Evolutionary conservation across 53 echinoderm and acorn worm species (phyloP).

Genomic region (Patiria pectinifera): DNA sequence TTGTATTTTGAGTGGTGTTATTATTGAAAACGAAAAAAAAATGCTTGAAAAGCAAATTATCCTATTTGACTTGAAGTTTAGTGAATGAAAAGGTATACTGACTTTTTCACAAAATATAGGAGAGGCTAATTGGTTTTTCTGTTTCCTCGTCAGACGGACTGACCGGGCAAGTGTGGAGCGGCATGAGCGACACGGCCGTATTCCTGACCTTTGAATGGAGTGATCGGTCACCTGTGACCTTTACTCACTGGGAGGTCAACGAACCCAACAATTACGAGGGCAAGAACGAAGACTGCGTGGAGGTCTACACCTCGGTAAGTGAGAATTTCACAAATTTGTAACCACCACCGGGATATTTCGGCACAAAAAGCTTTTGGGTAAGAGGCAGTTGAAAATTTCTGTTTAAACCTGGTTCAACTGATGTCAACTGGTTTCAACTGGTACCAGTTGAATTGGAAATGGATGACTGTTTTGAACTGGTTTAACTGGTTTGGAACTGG

Average conservation of each 20-base stretch:
- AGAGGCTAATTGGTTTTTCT: background rate
- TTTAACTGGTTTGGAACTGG: no score
- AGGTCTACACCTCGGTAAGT: conserved; percentile 80
- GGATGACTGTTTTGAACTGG: no score
- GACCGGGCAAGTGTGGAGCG: conserved; percentile 77
- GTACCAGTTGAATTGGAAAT: no score
- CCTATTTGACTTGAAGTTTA: no score
- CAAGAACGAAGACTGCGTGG: conserved; percentile 82
- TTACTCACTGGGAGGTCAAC: conserved; percentile 70
- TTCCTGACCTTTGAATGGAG: conserved; percentile 78
- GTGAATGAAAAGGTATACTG: no score
- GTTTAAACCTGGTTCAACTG: no score
- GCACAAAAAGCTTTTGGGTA: no score
- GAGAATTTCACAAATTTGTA: background rate
- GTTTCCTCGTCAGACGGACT: conserved; percentile 56
- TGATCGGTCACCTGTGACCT: conserved; percentile 70
- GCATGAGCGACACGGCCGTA: conserved; percentile 69
- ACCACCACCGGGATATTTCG: background rate
- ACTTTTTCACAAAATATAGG: background rate
- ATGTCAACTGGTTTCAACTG: no score
- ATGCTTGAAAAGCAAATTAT: no score
- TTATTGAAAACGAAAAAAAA: no score
- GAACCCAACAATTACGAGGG: conserved; percentile 89
- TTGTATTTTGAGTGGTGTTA: no score
- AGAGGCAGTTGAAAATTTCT: no score